Evolutionary conservation across 2,888 invertebrate species (phyloP), one percentile per base, ranked within the genome.

Genomic region (Leptinotarsa tumamoca): DNA sequence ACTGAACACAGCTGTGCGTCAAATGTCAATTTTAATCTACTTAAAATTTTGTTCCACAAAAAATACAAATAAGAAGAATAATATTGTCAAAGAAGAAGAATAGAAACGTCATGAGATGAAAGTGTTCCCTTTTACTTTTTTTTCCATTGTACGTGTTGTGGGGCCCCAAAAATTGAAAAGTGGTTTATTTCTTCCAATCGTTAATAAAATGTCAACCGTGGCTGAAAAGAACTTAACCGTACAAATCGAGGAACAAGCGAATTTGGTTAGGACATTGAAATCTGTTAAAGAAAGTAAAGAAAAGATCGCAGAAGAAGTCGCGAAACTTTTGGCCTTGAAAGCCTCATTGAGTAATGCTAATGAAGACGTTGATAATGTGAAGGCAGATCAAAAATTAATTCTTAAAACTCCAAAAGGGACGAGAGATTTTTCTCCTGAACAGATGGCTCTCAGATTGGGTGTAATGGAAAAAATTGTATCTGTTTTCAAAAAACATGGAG

Each of bases 401-500:
- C 93, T 97, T 72, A 98, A 98, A 89, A 96, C 96, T 0, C 94
- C 97, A 0, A 98, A 97, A 88, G 96, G 98, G 4, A 99, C 99
- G 0, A 91, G 98, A 74, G 99, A 99, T 87, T 99, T 96, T 89
- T 94, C 92, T 76, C 97, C 99, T 0, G 94, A 95, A 83, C 98
- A 98, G 89, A 99, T 98, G 98, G 94, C 96, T 0, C 90, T 99
- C 76, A 92, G 99, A 50, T 94, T 96, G 84, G 91, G 92, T 77
- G 96, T 97, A 1, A 90, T 99, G 80, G 92, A 95, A 77, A 96
- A 95, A 88, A 96, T 99, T 79, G 91, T 95, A 27, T 88, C 92
- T 4, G 95, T 97, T 73, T 99, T 99, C 87, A 97, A 98, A 87
- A 94, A 94, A 80, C 99, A 99, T 86, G 99, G 99, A 56, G 99